Evolutionary conservation across 2,888 invertebrate genomes (phyloP).

Genomic region (Neocrepidodera transversa): DNA sequence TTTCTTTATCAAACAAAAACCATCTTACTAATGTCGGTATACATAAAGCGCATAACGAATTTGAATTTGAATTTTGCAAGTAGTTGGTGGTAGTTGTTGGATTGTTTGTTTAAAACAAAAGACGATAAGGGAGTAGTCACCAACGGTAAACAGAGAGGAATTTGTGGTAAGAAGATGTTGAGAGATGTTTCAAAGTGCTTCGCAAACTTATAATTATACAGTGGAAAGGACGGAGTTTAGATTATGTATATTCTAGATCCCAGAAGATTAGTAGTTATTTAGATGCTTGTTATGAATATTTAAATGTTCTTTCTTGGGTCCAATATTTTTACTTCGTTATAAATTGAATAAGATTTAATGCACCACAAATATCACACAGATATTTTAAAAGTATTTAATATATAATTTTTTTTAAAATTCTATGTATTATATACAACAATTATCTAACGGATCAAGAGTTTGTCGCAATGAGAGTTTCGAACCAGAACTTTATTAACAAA

Average conservation of each 20-base stretch:
- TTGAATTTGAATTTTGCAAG: slow-evolving; percentile 37
- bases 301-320: not conserved
- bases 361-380: no score
- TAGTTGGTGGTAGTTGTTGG: slow-evolving; percentile 34
- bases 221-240: slow-evolving; percentile 3
- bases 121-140: slow-evolving; percentile 22
- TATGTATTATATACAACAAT: no score
- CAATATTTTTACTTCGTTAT: no score
- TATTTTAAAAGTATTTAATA: no score
- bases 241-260: slow-evolving; percentile 6
- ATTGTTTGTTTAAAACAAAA: slow-evolving; percentile 35
- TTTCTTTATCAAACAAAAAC: no score
- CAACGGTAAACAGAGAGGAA: slow-evolving; percentile 23
- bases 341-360: no score
- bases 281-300: not conserved
- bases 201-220: slow-evolving; percentile 18
- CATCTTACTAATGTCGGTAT: not conserved
- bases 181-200: slow-evolving; percentile 16
- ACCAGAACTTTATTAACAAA: no score
- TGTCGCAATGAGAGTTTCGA: no score
- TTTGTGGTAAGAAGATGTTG: slow-evolving; percentile 1
- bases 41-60: slow-evolving; percentile 25
- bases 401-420: no score
- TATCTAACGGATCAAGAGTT: no score
- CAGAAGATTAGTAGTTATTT: not conserved